Evolutionary conservation across 1,140 invertebrate species (phyloP).

Genomic region (Stratiolaelaps scimitus): DNA sequence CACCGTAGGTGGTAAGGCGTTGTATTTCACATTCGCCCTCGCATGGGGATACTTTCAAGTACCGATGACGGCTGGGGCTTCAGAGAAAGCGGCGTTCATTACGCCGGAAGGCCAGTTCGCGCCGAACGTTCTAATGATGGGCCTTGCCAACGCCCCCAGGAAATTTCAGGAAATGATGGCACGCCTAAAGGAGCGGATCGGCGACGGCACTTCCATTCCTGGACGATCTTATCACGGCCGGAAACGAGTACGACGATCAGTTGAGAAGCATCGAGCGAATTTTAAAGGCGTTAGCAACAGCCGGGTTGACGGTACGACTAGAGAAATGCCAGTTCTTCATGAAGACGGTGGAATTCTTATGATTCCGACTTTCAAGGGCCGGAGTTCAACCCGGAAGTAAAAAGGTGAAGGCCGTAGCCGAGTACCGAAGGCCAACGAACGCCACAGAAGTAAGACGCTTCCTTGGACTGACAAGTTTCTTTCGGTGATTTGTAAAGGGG

Average conservation of each 20-base stretch:
- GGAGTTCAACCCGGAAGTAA: too few relatives aligned
- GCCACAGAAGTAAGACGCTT: too few relatives aligned
- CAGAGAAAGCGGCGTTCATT: not conserved
- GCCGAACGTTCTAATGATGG: not conserved
- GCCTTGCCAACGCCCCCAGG: not conserved
- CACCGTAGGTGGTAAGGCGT: not conserved
- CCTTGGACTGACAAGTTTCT: too few relatives aligned
- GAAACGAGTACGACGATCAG: not conserved
- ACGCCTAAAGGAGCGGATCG: not conserved
- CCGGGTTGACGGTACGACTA: not conserved
- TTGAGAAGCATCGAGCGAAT: not conserved
- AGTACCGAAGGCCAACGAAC: too few relatives aligned
- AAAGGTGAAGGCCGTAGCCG: too few relatives aligned
- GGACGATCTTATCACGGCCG: not conserved
- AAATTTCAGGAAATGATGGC: conserved; percentile 6
- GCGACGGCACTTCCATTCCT: not conserved
- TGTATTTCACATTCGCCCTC: conserved; percentile 30
- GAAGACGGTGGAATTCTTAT: not conserved
- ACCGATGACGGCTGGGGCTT: not conserved
- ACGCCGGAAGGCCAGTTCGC: conserved; percentile 10
- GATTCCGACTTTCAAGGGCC: too few relatives aligned
- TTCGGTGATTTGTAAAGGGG: too few relatives aligned
- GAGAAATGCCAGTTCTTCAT: not conserved
- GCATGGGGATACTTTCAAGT: not conserved
- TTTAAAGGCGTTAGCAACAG: not conserved